Percentiles rank a stretch among this genome's conserved stretches.
phyloP scores from a whole-genome alignment of 2,797 vertebrate genomes.

The Dermochelys coriacea region DNA sequence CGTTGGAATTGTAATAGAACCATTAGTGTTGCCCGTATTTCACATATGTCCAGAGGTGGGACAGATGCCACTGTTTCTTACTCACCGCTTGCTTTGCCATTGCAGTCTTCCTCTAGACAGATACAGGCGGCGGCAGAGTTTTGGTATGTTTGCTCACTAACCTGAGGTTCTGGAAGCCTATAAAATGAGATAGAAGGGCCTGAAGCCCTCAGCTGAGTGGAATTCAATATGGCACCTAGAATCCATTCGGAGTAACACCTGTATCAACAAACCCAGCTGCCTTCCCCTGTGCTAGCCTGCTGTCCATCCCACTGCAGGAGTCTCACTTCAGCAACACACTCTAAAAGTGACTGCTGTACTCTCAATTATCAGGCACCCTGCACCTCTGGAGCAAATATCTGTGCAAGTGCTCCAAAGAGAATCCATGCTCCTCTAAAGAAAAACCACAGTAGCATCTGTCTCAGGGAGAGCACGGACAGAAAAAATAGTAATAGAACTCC shows the following conservation, averaged over 20 bases:
- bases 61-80: neutral
- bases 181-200: neutral
- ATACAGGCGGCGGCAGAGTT: neutral
- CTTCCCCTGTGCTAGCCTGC: neutral
- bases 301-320: neutral
- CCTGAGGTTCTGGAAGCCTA: constrained; percentile 15
- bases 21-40: neutral
- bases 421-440: neutral
- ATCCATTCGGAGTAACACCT: neutral
- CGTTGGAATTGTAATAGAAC: constrained; percentile 36
- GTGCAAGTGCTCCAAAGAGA: constrained; percentile 10
- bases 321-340: neutral
- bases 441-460: neutral
- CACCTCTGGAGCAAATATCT: neutral
- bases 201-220: neutral
- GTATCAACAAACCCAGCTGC: neutral
- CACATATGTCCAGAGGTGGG: neutral
- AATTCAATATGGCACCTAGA: constrained; percentile 6
- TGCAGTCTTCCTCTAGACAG: neutral
- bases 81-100: neutral
- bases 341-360: neutral
- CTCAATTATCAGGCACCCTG: neutral
- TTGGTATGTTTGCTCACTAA: neutral
- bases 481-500: neutral
- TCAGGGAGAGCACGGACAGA: neutral